Evolutionary conservation across 2,113 vertebrate genomes (phyloP), one percentile per base, ranked within the genome.

Genomic region (Ceyx margarethae): DNA sequence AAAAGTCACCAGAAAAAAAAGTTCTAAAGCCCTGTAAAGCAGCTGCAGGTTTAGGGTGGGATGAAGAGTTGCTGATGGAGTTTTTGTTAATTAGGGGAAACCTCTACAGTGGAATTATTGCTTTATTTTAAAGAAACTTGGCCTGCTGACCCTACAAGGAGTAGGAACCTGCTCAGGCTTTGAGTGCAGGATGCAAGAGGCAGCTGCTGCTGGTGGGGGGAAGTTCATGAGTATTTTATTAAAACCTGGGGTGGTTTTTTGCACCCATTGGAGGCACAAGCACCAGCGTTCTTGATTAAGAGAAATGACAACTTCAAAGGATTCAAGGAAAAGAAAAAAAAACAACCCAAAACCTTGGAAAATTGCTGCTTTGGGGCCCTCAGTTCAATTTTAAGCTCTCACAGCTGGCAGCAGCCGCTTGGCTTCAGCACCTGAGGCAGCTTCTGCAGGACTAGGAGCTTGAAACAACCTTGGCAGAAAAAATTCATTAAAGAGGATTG

Each of bases 401-500:
- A 3, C 50, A n/a, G 72, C 26, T 16, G 54, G 40, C 20, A 17
- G 81, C 72, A 13, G 9, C 31, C 2, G 3, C 45, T 46, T 8
- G 33, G 35, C 58, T 6, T 62, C 56, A 77, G 76, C 62, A 81
- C 33, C 64, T 33, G 48, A 67, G 29, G 60, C 71, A 35, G 74
- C 28, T 11, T 11, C 40, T 5, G 2, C 15, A 3, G 14, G 51
- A 48, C 21, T 20, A 19, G 45, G 35, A 31, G 22, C 42, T 21
- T 33, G 10, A 57, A 64, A 25, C 25, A 18, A 6, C 2, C 6
- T 84, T 93, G 89, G 89, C 95, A 92, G 65, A 6, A 61, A 69
- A 92, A 92, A 84, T 50, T 93, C 61, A 96, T 95, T 94, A 91
- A 19, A 25, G 48, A 25, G 81, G 76, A 81, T 65, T 90, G 76